These are phyloP conservation scores for Nerophis lumbriciformis DNA, from an alignment of 2,113 vertebrate species.

Conservation along the genomic window DNA sequence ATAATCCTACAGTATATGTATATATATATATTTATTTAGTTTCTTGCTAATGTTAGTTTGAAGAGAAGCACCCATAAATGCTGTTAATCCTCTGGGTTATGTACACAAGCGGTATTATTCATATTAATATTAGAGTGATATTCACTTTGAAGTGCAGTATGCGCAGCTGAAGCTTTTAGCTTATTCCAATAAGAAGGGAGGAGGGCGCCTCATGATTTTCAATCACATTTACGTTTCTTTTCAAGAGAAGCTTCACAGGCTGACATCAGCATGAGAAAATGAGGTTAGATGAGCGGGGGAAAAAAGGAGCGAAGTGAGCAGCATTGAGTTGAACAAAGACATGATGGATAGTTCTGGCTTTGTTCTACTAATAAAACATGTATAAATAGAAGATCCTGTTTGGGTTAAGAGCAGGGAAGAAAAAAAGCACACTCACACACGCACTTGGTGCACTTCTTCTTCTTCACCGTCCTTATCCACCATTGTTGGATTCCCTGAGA, in stretches of 20 bases:
- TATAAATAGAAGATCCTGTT: slow-evolving; percentile 58
- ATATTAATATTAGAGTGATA: slow-evolving; percentile 35
- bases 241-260: slow-evolving; percentile 44
- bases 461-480: slow-evolving; percentile 33
- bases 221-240: slow-evolving; percentile 45
- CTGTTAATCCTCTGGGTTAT: slow-evolving; percentile 21
- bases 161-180: slow-evolving; percentile 50
- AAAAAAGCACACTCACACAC: slow-evolving; percentile 20
- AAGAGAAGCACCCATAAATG: slow-evolving; percentile 39
- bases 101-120: slow-evolving; percentile 19
- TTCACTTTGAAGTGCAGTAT: slow-evolving; percentile 53
- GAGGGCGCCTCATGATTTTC: slow-evolving; percentile 18
- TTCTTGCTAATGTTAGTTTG: slow-evolving; percentile 11
- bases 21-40: slow-evolving; percentile 24
- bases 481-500: slow-evolving; percentile 71
- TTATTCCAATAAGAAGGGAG: slow-evolving; percentile 42
- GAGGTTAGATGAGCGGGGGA: slow-evolving; percentile 27
- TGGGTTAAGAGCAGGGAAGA: slow-evolving; percentile 45
- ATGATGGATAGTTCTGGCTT: slow-evolving; percentile 44
- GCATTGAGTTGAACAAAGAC: slow-evolving; percentile 48
- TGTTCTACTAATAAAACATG: slow-evolving; percentile 56
- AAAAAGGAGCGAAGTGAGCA: slow-evolving; percentile 35
- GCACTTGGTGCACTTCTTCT: slow-evolving; percentile 26
- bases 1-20: slow-evolving; percentile 39
- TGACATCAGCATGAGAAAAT: slow-evolving; percentile 49